Percentiles rank a stretch among this genome's conserved stretches.
These are phyloP conservation scores for Meleagris gallopavo DNA, from an alignment of 2,113 vertebrate genomes.

Conservation along the genomic window DNA sequence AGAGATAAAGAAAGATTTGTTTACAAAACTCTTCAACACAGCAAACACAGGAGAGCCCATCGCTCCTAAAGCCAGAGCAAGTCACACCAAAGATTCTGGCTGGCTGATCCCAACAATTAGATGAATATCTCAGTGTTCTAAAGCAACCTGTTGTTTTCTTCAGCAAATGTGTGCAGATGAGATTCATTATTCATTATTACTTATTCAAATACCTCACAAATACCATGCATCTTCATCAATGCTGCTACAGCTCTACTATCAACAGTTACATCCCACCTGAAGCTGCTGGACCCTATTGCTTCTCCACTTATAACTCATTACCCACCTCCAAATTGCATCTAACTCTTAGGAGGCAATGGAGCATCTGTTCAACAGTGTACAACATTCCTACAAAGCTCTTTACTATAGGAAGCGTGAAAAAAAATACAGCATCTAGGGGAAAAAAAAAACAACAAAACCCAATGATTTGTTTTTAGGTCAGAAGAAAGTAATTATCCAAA, in stretches of 20 bases:
- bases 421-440: neutral
- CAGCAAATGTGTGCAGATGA: neutral
- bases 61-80: rapidly evolving
- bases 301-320: neutral
- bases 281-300: conserved; percentile 15
- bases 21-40: neutral
- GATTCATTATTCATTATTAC: neutral
- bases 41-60: neutral
- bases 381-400: neutral
- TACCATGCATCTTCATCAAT: neutral
- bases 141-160: neutral
- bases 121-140: neutral
- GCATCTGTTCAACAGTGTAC: conserved; percentile 11
- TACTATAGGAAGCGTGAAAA: conserved; percentile 13
- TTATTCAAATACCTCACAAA: conserved; percentile 6
- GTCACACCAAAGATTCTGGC: neutral
- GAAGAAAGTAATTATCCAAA: conserved; percentile 26
- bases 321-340: neutral
- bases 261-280: neutral
- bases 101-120: neutral
- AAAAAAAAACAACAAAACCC: neutral
- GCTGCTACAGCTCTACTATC: neutral
- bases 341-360: neutral
- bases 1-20: neutral
- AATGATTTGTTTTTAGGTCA: neutral